phyloP scores from a whole-genome alignment of 2,113 vertebrate species.

The Microcebus griseorufus region DNA sequence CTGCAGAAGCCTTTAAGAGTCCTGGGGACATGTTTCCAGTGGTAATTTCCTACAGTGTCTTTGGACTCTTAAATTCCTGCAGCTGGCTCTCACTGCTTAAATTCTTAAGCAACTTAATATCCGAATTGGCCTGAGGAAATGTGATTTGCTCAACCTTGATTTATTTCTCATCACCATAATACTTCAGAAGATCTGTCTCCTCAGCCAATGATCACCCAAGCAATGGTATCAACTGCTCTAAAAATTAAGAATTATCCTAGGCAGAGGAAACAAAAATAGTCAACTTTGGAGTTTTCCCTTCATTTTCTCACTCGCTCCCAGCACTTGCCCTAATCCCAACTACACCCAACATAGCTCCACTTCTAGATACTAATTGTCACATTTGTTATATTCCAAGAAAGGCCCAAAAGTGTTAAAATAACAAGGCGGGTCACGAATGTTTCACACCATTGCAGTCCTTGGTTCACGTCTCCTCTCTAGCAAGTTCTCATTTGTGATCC shows the following conservation, averaged over 20 bases:
- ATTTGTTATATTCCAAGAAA: not conserved
- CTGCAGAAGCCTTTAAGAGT: not conserved
- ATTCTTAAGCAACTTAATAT: slow-evolving; percentile 33
- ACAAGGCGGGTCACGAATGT: not conserved
- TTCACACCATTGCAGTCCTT: not conserved
- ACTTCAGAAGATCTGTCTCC: not conserved
- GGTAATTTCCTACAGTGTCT: not conserved
- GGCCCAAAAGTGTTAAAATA: not conserved
- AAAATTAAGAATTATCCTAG: slow-evolving; percentile 31
- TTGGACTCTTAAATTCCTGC: slow-evolving; percentile 21
- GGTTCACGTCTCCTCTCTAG: not conserved
- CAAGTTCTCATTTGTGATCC: not conserved
- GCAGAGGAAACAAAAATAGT: not conserved
- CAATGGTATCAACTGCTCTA: not conserved
- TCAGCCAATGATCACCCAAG: not conserved
- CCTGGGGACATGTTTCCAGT: not conserved
- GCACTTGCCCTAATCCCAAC: not conserved
- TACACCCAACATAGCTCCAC: not conserved
- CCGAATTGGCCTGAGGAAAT: slow-evolving; percentile 16
- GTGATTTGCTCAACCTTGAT: slow-evolving; percentile 23
- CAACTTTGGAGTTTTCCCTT: not conserved
- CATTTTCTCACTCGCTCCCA: not conserved
- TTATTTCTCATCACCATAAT: not conserved
- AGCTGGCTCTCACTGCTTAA: not conserved
- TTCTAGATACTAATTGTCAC: not conserved